phyloP scores from a whole-genome alignment of 2,797 vertebrate genomes.

The Tangara arthus region DNA sequence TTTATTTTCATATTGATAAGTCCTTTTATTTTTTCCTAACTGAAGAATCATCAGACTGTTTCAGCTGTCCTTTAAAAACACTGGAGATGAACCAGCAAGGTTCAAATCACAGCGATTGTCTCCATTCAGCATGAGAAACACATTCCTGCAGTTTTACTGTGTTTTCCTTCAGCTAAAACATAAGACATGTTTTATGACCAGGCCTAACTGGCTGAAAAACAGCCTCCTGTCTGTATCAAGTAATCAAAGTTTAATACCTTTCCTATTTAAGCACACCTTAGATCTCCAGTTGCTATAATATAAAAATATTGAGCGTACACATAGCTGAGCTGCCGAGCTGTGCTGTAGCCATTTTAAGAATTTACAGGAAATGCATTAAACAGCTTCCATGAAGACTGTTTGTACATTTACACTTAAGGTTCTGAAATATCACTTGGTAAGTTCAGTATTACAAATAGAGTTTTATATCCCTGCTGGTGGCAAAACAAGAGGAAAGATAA shows the following conservation, averaged over 20 bases:
- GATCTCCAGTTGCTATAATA: not conserved
- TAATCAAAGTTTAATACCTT: not conserved
- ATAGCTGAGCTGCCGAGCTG: not conserved
- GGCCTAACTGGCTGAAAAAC: not conserved
- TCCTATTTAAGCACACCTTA: not conserved
- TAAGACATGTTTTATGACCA: not conserved
- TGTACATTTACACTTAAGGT: not conserved
- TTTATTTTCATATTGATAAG: not conserved
- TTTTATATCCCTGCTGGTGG: not conserved
- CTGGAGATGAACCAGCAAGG: not conserved
- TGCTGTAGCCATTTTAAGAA: not conserved
- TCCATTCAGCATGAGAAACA: not conserved
- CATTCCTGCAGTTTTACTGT: not conserved
- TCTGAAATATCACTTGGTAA: constrained; percentile 5
- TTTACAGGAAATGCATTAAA: constrained; percentile 6
- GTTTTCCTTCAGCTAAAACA: not conserved
- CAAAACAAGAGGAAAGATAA: constrained; percentile 10
- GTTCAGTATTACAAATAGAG: not conserved
- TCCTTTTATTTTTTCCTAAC: not conserved
- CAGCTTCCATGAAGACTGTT: not conserved
- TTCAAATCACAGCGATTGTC: not conserved
- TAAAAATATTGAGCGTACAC: not conserved
- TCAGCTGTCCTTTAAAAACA: not conserved
- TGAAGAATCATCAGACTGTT: not conserved
- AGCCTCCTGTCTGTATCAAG: not conserved